Conservation (phyloP, 23 tunicate species). For the Diplosoma virens region DNA sequence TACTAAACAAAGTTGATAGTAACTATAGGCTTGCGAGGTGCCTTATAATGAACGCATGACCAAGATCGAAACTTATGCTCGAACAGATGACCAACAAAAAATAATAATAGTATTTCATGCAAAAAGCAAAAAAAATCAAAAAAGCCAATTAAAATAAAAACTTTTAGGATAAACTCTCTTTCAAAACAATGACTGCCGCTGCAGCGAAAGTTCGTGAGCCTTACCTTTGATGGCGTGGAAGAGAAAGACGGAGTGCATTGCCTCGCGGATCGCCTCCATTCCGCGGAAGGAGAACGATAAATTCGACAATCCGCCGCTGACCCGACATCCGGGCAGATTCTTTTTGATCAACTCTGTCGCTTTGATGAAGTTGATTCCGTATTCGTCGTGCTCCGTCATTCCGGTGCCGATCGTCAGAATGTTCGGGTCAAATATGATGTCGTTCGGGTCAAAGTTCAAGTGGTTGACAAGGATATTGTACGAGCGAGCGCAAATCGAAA, state of each 20-base stretch:
- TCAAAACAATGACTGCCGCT: too few relatives aligned
- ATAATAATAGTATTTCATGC: too few relatives aligned
- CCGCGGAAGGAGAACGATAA: constrained; percentile 95
- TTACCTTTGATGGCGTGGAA: constrained; percentile 82
- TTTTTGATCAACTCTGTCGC: constrained; percentile 69
- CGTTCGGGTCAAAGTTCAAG: constrained; percentile 63
- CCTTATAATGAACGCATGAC: too few relatives aligned
- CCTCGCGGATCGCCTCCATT: constrained; percentile 80
- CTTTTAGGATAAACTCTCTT: too few relatives aligned
- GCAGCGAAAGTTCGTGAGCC: too few relatives aligned
- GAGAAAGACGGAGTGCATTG: constrained; percentile 92
- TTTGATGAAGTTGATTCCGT: constrained; percentile 72
- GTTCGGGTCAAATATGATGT: constrained; percentile 95
- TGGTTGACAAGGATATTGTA: constrained; percentile 67
- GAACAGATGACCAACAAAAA: too few relatives aligned
- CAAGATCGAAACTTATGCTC: too few relatives aligned
- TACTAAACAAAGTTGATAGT: too few relatives aligned
- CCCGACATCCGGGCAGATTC: constrained; percentile 63
- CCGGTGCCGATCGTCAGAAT: constrained; percentile 92
- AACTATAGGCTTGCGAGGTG: too few relatives aligned
- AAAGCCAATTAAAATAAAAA: too few relatives aligned
- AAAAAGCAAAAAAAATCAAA: too few relatives aligned
- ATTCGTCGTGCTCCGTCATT: constrained; percentile 84
- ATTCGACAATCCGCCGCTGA: constrained; percentile 90
- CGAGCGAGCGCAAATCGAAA: constrained; percentile 71